These are phyloP conservation scores for Nymphalis urticae DNA, from an alignment of 2,888 invertebrate species.

Conservation along the genomic window DNA sequence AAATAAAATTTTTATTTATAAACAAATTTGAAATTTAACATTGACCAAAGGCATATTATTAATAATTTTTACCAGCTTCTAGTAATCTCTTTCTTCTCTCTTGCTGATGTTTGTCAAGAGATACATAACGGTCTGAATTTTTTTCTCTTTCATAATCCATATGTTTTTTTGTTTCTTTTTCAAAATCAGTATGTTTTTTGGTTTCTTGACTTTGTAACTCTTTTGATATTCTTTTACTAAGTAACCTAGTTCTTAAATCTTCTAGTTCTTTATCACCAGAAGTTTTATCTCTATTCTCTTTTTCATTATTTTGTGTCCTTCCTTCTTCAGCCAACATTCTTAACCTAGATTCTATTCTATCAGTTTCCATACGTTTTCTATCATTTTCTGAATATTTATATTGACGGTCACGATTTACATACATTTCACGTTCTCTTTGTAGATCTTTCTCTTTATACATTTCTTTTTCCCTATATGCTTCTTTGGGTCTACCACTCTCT, in stretches of 20 bases:
- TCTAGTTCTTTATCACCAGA: slow-evolving; percentile 85
- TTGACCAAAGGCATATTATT: not conserved
- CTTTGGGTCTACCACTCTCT: slow-evolving; percentile 57
- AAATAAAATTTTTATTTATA: slow-evolving; percentile 14
- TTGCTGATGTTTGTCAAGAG: slow-evolving; percentile 76
- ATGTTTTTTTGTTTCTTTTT: slow-evolving; percentile 67
- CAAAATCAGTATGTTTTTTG: slow-evolving; percentile 71
- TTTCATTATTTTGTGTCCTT: slow-evolving; percentile 69
- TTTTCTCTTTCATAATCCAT: slow-evolving; percentile 75
- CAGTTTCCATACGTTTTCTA: slow-evolving; percentile 63
- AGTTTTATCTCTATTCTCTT: slow-evolving; percentile 73
- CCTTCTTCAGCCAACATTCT: slow-evolving; percentile 67
- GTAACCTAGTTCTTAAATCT: slow-evolving; percentile 87
- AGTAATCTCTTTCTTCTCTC: slow-evolving; percentile 85
- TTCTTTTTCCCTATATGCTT: slow-evolving; percentile 63
- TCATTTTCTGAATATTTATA: slow-evolving; percentile 68
- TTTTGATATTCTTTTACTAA: slow-evolving; percentile 86
- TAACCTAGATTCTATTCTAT: slow-evolving; percentile 70
- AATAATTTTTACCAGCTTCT: slow-evolving; percentile 81
- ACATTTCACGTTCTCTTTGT: slow-evolving; percentile 60
- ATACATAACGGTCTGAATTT: slow-evolving; percentile 65
- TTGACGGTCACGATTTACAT: slow-evolving; percentile 63
- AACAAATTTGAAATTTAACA: not conserved
- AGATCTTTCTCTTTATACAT: slow-evolving; percentile 62
- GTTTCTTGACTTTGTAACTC: slow-evolving; percentile 80